Evolutionary conservation across 2,797 vertebrate species (phyloP), one percentile per base, ranked within the genome.

Genomic region (Leptoclinus maculatus): DNA sequence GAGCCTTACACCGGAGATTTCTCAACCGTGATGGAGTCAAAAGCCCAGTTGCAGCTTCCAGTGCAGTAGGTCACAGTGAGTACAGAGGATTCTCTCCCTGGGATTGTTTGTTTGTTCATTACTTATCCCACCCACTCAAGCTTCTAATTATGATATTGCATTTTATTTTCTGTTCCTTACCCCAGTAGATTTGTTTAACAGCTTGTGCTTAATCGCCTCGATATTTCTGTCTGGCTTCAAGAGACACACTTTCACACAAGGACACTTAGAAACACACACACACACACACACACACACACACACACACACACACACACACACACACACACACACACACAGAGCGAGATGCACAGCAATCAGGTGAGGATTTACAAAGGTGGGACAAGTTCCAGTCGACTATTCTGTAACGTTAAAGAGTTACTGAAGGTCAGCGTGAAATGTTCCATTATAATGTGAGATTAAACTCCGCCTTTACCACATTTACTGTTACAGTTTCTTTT

Each of bases 131-230:
- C 76, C 39, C 86, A 89, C 76, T 80, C 78, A 73, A 77, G 66
- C 73, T 56, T 86, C 79, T 83, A 83, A 88, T 91, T 86, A 79
- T 78, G 73, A 73, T 82, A 59, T 78, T 84, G 73, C 71, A 62
- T 87, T 86, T 66, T 80, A 78, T 73, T 82, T 82, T 76, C 53
- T 83, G 57, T 78, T 70, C 80, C 86, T 82, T 84, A 67, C 79
- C 80, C 56, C 58, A 54, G 66, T 79, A 80, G 63, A 84, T 81
- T 86, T 86, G 64, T 79, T 87, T 53, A 65, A 27, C 77, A 76
- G 83, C 80, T 86, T 86, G 76, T 75, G 66, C 32, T 71, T 83
- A 79, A 85, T 89, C 67, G 76, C 59, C 53, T 62, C 14, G 12
- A 49, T 80, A 76, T 85, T 85, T 80, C 57, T 71, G 43, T 72